These are phyloP conservation scores for Coilia nasus DNA, from an alignment of 2,797 vertebrate genomes.

Conservation along the genomic window DNA sequence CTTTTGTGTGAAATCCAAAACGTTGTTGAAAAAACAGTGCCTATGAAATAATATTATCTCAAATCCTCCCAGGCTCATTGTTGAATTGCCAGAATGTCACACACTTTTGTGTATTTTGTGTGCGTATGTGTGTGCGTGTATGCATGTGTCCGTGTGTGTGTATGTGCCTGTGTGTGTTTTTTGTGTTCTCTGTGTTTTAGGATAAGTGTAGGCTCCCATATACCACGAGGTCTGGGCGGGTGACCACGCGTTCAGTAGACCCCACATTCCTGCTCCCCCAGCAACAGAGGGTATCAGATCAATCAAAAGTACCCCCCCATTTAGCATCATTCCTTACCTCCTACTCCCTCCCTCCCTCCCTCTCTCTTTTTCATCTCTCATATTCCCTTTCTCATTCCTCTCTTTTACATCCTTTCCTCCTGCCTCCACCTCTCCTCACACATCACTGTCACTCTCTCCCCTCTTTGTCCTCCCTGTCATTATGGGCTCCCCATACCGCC, in stretches of 20 bases:
- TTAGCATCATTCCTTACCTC: slow-evolving; percentile 36
- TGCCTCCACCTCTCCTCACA: slow-evolving; percentile 7
- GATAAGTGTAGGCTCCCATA: slow-evolving; percentile 67
- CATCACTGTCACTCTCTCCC: not conserved
- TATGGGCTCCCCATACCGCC: not conserved
- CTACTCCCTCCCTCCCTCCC: not conserved
- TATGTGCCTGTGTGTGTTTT: slow-evolving; percentile 58
- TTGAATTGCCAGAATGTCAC: slow-evolving; percentile 18
- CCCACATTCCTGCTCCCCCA: slow-evolving; percentile 67
- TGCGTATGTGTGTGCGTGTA: not conserved
- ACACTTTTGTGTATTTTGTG: not conserved
- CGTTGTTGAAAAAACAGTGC: slow-evolving; percentile 14
- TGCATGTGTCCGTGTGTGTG: not conserved
- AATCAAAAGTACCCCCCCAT: slow-evolving; percentile 67
- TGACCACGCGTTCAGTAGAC: slow-evolving; percentile 54
- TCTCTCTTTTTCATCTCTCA: not conserved
- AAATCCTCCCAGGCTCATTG: slow-evolving; percentile 10
- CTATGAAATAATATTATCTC: slow-evolving; percentile 22
- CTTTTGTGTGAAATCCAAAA: slow-evolving; percentile 26
- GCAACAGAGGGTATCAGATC: slow-evolving; percentile 74
- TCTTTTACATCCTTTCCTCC: slow-evolving; percentile 29
- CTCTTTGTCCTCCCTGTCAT: not conserved
- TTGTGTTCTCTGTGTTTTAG: slow-evolving; percentile 71
- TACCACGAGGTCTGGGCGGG: slow-evolving; percentile 67
- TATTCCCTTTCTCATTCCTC: not conserved